phyloP scores from a whole-genome alignment of 1,140 invertebrate genomes.

The Bombus affinis region DNA sequence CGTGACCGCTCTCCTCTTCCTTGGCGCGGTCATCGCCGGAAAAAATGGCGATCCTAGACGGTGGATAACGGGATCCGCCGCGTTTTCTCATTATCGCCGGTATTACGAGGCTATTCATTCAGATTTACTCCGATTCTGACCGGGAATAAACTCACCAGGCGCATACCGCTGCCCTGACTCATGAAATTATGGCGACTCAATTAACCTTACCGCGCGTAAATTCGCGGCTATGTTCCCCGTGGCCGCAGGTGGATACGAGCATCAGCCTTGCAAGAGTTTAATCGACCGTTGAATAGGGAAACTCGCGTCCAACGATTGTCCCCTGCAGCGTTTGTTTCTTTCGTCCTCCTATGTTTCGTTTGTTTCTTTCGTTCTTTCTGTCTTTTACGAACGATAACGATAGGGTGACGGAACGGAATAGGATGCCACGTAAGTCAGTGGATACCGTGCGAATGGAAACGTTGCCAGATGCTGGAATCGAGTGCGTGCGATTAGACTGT shows the following conservation, averaged over 20 bases:
- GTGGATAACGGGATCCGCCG: constrained; percentile 31
- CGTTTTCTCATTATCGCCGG: constrained; percentile 47
- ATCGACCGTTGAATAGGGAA: background rate
- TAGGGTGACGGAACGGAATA: background rate
- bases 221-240: background rate
- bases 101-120: constrained; percentile 50
- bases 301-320: background rate
- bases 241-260: background rate
- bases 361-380: background rate
- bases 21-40: background rate
- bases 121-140: constrained; percentile 51
- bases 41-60: constrained; percentile 36
- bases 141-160: constrained; percentile 28
- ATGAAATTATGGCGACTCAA: constrained; percentile 46
- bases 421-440: too few species aligned
- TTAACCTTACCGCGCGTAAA: constrained; percentile 31
- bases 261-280: background rate
- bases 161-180: constrained; percentile 21
- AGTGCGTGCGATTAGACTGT: background rate
- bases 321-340: background rate
- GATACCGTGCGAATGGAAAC: background rate
- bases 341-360: background rate
- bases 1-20: background rate
- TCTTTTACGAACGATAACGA: too few species aligned
- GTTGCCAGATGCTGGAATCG: background rate